These are phyloP conservation scores for Clarias batrachus DNA, from an alignment of 2,113 vertebrate genomes.

Conservation along the genomic window DNA sequence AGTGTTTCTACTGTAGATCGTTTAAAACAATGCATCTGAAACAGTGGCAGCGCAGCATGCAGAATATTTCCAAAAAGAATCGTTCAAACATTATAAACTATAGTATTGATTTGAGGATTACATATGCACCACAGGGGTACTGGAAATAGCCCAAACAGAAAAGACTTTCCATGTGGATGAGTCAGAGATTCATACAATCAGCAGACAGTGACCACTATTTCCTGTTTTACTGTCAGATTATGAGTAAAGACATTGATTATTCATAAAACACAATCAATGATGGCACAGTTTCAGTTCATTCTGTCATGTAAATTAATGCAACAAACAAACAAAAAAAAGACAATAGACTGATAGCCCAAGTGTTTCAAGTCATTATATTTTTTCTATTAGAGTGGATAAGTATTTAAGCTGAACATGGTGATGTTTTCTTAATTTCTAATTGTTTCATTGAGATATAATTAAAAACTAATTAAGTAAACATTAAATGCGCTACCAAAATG, in stretches of 20 bases:
- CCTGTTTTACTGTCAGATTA: not conserved
- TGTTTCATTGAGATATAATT: not conserved
- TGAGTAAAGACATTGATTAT: not conserved
- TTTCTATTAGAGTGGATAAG: not conserved
- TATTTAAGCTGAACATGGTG: not conserved
- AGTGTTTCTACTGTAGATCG: not conserved
- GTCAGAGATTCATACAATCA: not conserved
- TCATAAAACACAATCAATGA: not conserved
- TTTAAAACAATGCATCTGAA: not conserved
- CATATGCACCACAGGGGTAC: not conserved
- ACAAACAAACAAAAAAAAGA: not conserved
- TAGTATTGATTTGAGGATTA: not conserved
- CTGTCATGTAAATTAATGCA: not conserved
- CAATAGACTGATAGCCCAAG: not conserved
- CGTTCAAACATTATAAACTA: not conserved
- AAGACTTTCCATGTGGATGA: not conserved
- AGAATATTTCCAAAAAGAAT: not conserved
- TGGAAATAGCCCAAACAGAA: not conserved
- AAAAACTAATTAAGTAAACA: not conserved
- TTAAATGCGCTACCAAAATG: not conserved
- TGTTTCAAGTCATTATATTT: not conserved
- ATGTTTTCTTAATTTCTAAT: not conserved
- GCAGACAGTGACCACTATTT: not conserved
- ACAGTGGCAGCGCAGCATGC: not conserved
- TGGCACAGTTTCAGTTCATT: too few species aligned